Base-by-base conservation (phyloP, 2,113 vertebrate genomes). In the Syngnathus floridae region DNA sequence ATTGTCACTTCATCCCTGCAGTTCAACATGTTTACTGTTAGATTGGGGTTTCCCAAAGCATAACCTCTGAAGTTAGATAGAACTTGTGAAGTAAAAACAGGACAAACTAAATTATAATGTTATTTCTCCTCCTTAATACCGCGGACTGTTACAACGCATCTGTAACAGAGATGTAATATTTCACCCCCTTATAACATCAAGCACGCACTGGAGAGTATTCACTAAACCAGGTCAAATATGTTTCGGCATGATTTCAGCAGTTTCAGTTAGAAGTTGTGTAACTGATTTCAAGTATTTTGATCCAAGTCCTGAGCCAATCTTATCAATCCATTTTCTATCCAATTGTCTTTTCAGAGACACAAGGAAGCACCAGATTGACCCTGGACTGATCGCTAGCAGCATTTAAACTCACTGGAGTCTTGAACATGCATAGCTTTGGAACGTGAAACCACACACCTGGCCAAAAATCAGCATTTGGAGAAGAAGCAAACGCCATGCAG, bases 91-190 rank as follows among this genome's bases (percentile, higher is more conserved):
- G 19, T 49, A 49, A 7, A 21, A 22, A 2, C 51, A 52, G 10
- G n/a, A 22, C n/a, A 22, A 26, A 52, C 8, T 52, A 11, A 52
- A 22, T 52, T 4, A 51, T 51, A 51, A 9, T 12, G 9, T 49
- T 21, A 46, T 63, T 16, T 4, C 49, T 71, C 76, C 56, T 2
- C 48, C 8, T 2, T 74, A 79, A 76, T 75, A 72, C 75, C 70
- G 52, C 60, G 0, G 12, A 62, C 65, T 64, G 7, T 12, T 4
- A 22, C 49, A 60, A 43, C 10, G 12, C 65, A 67, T 10, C 12
- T 35, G 52, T 57, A 66, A 64, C 68, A 37, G 45, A 51, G 7
- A 3, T 26, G 19, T 2, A 66, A 68, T 74, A 66, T 52, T 76
- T 83, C 61, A 76, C 56, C 85, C 21, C 4, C 22, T 55, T 0